Evolutionary conservation across 92 coral and sea anemone genomes (phyloP).

Genomic region (Palythoa grandis): DNA sequence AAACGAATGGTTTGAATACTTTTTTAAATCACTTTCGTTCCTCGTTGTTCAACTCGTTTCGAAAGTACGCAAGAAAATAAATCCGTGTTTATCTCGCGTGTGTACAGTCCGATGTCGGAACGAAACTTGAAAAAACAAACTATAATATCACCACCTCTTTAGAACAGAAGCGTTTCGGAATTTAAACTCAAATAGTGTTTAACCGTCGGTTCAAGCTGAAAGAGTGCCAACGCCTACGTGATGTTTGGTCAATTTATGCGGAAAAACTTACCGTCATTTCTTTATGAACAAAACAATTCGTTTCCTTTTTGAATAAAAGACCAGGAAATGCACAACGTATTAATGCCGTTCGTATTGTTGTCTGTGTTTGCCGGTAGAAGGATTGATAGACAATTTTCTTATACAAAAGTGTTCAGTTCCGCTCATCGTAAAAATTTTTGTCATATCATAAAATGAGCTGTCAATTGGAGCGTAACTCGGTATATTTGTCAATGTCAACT

Average conservation of each 20-base stretch:
- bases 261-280: neutral
- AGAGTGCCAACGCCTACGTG: neutral
- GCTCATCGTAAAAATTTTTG: too few species aligned
- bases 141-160: neutral
- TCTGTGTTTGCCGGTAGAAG: neutral
- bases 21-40: neutral
- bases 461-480: too few species aligned
- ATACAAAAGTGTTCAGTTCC: neutral
- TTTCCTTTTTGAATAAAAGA: neutral
- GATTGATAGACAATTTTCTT: neutral
- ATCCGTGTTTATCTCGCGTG: neutral
- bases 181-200: neutral
- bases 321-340: neutral
- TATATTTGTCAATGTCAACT: too few species aligned
- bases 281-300: neutral
- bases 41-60: neutral
- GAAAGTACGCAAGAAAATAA: neutral
- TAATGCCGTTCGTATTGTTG: neutral
- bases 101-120: neutral
- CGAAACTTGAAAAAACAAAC: neutral
- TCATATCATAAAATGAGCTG: too few species aligned
- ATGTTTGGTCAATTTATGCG: neutral
- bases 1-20: neutral
- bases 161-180: neutral
- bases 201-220: neutral